These are phyloP conservation scores for Drosophila helvetica DNA, from an alignment of 2,888 invertebrate species.

Conservation along the genomic window DNA sequence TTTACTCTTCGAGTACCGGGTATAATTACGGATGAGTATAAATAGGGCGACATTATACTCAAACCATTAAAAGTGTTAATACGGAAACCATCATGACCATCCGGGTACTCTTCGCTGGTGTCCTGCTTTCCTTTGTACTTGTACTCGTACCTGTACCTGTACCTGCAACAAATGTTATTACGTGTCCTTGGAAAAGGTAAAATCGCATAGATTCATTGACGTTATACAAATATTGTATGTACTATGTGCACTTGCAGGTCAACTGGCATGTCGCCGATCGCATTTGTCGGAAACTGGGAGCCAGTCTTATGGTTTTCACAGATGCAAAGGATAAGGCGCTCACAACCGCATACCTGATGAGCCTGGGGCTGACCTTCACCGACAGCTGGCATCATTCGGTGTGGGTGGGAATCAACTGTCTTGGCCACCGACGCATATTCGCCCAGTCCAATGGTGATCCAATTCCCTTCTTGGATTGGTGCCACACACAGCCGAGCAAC, in stretches of 20 bases:
- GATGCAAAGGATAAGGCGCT: not conserved
- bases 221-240: too few relatives aligned
- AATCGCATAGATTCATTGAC: not conserved
- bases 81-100: too few relatives aligned
- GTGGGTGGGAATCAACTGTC: conserved; percentile 17
- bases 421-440: conserved; percentile 8
- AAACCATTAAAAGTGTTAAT: too few relatives aligned
- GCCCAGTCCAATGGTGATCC: conserved; percentile 1
- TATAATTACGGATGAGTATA: too few relatives aligned
- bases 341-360: not conserved
- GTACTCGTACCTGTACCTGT: not conserved
- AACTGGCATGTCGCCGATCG: conserved; percentile 29
- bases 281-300: conserved; percentile 4
- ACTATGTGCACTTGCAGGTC: not conserved
- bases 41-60: too few relatives aligned
- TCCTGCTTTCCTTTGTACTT: not conserved
- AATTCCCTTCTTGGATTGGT: conserved; percentile 1
- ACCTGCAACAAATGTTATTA: conserved; percentile 13
- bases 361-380: conserved; percentile 2
- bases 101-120: not conserved
- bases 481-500: not conserved
- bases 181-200: not conserved
- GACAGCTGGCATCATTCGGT: conserved; percentile 2
- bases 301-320: not conserved
- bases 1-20: too few relatives aligned